phyloP scores from a whole-genome alignment of 2,888 invertebrate species.

The Meloe dianella region DNA sequence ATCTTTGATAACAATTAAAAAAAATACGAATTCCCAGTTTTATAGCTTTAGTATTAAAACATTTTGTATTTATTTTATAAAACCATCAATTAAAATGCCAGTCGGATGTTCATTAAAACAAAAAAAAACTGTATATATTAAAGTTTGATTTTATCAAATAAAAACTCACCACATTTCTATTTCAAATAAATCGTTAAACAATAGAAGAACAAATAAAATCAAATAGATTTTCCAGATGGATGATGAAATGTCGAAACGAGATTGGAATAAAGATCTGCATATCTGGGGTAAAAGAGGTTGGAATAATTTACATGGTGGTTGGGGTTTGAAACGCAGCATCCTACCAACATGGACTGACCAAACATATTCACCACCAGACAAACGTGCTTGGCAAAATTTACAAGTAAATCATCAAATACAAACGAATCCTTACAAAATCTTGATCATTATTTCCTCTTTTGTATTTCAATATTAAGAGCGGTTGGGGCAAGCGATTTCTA shows the following conservation, averaged over 20 bases:
- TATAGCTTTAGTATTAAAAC: too few species aligned
- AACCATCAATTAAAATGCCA: conserved; percentile 10
- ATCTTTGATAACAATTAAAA: too few species aligned
- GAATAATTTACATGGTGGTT: conserved; percentile 65
- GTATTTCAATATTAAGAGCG: conserved; percentile 49
- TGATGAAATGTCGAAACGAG: conserved; percentile 66
- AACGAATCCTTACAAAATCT: not conserved
- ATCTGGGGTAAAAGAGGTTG: conserved; percentile 67
- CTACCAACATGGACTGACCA: conserved; percentile 39
- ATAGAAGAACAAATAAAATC: too few species aligned
- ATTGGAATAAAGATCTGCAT: conserved; percentile 66
- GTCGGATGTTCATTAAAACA: not conserved
- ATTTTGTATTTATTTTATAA: not conserved
- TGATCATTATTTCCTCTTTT: conserved; percentile 8
- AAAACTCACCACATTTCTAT: too few species aligned
- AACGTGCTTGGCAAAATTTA: conserved; percentile 66
- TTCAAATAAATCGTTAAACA: too few species aligned
- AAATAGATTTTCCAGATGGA: conserved; percentile 63
- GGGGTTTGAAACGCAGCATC: conserved; percentile 63
- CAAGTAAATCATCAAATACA: conserved; percentile 51
- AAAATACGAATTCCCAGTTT: too few species aligned
- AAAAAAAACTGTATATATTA: not conserved
- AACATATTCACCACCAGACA: conserved; percentile 58
- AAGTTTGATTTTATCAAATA: not conserved
- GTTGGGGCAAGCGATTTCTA: conserved; percentile 59